Conservation (phyloP, 2,797 vertebrate species). For the Pipistrellus nathusii region DNA sequence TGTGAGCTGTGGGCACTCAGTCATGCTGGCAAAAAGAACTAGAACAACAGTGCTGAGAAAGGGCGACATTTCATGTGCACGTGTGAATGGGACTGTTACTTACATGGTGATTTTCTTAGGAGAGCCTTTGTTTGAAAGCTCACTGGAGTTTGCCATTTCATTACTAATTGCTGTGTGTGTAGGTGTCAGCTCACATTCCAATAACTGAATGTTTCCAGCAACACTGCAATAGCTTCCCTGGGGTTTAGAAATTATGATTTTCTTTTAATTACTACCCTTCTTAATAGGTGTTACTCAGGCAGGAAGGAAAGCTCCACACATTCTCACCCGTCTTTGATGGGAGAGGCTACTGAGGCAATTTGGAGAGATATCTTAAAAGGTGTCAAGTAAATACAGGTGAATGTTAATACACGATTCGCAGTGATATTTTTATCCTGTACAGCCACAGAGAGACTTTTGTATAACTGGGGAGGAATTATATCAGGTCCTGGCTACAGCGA, state of each 20-base stretch:
- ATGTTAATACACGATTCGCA: constrained; percentile 46
- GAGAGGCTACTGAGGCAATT: constrained; percentile 59
- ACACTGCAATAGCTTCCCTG: constrained; percentile 54
- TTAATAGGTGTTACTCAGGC: constrained; percentile 68
- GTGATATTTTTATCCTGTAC: constrained; percentile 11
- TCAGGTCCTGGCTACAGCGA: constrained; percentile 61
- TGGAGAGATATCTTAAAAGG: constrained; percentile 41
- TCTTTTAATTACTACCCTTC: constrained; percentile 76
- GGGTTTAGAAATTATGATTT: constrained; percentile 72
- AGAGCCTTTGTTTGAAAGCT: background rate
- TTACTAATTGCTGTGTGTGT: background rate
- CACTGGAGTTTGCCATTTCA: background rate
- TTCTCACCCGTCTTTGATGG: constrained; percentile 62
- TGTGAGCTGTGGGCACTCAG: rapidly evolving
- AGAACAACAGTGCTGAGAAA: background rate
- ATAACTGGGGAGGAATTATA: constrained; percentile 11
- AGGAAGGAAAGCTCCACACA: constrained; percentile 65
- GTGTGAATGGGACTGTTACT: background rate
- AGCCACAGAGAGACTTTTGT: constrained; percentile 48
- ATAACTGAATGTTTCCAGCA: constrained; percentile 53
- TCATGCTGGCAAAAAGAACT: background rate
- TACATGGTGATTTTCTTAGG: background rate
- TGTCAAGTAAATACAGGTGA: constrained; percentile 66
- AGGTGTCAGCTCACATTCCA: constrained; percentile 24
- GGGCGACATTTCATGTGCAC: background rate